Conservation (phyloP, 92 coral and sea anemone genomes). For the Zoanthus sansibaricus region DNA sequence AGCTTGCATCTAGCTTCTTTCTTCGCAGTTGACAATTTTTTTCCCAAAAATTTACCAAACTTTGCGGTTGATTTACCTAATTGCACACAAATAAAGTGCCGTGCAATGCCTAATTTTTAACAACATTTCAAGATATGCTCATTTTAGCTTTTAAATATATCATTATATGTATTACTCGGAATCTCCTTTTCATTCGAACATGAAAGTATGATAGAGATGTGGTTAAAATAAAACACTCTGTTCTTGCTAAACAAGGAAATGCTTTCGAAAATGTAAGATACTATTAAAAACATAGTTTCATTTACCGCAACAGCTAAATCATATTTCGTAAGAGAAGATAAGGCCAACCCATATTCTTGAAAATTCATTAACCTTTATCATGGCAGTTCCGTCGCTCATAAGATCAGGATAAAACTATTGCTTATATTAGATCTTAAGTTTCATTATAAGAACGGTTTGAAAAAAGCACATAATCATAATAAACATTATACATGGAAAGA, state of each 20-base stretch:
- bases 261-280: background rate
- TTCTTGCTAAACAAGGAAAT: background rate
- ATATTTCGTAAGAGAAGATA: background rate
- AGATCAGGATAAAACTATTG: too few species aligned
- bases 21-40: background rate
- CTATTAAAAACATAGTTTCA: slow-evolving; percentile 9
- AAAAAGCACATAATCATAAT: too few species aligned
- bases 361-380: background rate
- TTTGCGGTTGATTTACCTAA: background rate
- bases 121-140: background rate
- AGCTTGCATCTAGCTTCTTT: background rate
- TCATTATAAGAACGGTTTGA: too few species aligned
- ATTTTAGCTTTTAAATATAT: background rate
- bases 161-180: background rate
- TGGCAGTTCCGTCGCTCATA: background rate
- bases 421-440: too few species aligned
- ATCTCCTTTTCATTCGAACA: background rate
- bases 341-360: background rate
- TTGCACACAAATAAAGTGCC: background rate
- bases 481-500: too few species aligned
- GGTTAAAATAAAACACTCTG: background rate
- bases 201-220: background rate
- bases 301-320: background rate
- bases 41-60: background rate
- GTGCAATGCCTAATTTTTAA: background rate